Base-by-base conservation (phyloP, 2,888 invertebrate species). In the Protodeltote pygarga region DNA sequence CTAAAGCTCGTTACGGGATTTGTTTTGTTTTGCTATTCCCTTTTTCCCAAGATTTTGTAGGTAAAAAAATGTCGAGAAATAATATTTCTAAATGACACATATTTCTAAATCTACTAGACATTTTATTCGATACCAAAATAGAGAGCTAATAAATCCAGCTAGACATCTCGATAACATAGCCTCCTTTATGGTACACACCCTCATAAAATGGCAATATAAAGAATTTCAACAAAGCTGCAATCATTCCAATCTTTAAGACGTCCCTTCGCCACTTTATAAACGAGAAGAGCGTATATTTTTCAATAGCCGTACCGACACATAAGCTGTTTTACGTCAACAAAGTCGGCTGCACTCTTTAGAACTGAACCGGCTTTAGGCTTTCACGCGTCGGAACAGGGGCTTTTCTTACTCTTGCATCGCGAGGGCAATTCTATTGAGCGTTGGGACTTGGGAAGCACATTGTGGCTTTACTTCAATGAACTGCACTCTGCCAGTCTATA, bases 311-410 rank as follows among this genome's bases (percentile, higher is more conserved):
- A 44, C 63, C 66, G 57, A 65, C 71, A 59, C 61, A 63, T 67
- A 72, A 52, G 72, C 73, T 72, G 68, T 79, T 81, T 78, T 73
- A 72, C 61, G 67, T 58, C 50, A 55, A 53, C 61, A 60, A 62
- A 62, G 62, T 65, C 40, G 68, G 60, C 63, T 68, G 55, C 50
- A 51, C 72, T 77, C 75, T 79, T 73, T 71, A 77, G 62, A 75
- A 64, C 65, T 73, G 74, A 79, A 79, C 77, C 74, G 75, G 73
- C 77, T 80, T n/a, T 72, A 79, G 75, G 79, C 84, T 83, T 85
- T 84, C 77, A 81, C 73, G 73, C 77, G 66, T 55, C 70, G 73
- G 73, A 83, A 82, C 79, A 74, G 71, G 65, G 75, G 77, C 79
- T 79, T 82, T 83, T 81, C 81, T 80, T 77, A 69, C 72, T 73